phyloP scores from a whole-genome alignment of 2,888 invertebrate genomes.

The Pelosia muscerda region DNA sequence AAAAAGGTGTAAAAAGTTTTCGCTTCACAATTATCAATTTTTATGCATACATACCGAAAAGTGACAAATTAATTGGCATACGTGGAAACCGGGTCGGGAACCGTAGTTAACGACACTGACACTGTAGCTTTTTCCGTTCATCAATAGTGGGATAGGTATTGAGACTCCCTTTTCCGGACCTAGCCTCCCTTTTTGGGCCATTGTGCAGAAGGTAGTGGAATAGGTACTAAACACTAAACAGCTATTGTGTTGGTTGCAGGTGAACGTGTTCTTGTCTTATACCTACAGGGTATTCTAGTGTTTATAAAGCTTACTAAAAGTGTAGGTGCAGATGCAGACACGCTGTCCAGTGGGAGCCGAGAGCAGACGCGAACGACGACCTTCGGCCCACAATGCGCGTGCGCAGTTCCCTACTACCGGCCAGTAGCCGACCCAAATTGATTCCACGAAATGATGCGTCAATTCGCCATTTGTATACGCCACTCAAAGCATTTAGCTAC shows the following conservation, averaged over 20 bases:
- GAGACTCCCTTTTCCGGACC: too few relatives aligned
- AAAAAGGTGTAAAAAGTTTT: too few relatives aligned
- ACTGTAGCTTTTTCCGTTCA: too few relatives aligned
- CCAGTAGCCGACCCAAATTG: conserved; percentile 58
- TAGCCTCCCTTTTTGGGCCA: too few relatives aligned
- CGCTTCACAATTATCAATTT: too few relatives aligned
- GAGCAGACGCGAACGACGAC: conserved; percentile 61
- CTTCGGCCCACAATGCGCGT: conserved; percentile 63
- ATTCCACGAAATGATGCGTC: conserved; percentile 56
- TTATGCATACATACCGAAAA: too few relatives aligned
- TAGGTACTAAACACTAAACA: too few relatives aligned
- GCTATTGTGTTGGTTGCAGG: not conserved
- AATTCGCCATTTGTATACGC: conserved; percentile 45
- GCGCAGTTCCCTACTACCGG: conserved; percentile 46
- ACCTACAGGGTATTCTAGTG: not conserved
- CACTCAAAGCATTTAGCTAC: conserved; percentile 50
- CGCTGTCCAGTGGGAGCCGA: conserved; percentile 64
- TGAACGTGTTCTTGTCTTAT: not conserved
- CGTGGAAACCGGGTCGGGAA: too few relatives aligned
- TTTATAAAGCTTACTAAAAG: conserved; percentile 36
- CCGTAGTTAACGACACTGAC: too few relatives aligned
- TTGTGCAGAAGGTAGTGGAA: too few relatives aligned
- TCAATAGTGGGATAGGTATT: too few relatives aligned
- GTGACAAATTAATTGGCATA: too few relatives aligned
- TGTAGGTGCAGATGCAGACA: conserved; percentile 69